Evolutionary conservation across 2,888 invertebrate genomes (phyloP).

Genomic region (Danaus chrysippus): DNA sequence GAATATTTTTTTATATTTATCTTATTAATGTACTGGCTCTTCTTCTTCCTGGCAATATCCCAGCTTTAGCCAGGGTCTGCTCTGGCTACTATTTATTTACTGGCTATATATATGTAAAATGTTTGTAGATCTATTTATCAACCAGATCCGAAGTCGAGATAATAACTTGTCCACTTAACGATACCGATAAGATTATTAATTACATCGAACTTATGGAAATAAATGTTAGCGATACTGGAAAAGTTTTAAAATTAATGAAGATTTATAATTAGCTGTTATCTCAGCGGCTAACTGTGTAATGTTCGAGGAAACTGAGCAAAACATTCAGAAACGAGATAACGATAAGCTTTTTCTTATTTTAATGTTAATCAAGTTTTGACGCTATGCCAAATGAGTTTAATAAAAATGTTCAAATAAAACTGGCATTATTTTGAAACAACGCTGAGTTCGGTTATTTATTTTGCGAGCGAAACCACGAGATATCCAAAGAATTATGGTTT

Average conservation of each 20-base stretch:
- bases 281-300: no score
- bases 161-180: conserved; percentile 1
- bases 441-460: background rate
- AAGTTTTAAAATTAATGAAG: no score
- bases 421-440: conserved; percentile 3
- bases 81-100: no score
- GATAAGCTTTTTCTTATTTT: no score
- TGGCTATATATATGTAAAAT: background rate
- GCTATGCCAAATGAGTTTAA: background rate
- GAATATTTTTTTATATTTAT: no score
- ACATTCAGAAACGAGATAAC: no score
- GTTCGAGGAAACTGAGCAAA: no score
- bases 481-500: background rate
- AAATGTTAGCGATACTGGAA: background rate
- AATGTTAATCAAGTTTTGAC: background rate
- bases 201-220: background rate
- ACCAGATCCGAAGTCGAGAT: background rate
- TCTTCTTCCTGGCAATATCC: no score
- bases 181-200: background rate
- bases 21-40: no score
- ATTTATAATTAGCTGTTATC: no score
- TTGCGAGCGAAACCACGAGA: background rate
- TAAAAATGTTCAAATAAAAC: background rate
- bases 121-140: background rate
- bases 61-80: no score